Base-by-base conservation (phyloP, 2,113 vertebrate species). In the Microcebus ravelobensis region DNA sequence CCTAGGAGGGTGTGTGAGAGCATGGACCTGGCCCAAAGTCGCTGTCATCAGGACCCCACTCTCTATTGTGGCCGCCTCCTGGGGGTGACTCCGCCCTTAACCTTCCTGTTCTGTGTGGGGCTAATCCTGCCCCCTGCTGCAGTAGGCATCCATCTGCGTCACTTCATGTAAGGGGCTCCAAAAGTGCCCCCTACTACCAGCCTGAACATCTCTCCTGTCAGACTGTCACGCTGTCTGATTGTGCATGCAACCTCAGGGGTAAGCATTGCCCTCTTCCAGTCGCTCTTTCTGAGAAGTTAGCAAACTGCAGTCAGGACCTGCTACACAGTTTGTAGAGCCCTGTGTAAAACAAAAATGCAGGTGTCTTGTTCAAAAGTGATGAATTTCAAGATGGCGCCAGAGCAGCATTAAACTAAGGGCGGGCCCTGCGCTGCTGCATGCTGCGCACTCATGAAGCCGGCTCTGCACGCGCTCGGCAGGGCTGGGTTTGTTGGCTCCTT, bases 311-410 rank as follows among this genome's bases (percentile, higher is more conserved):
- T 52, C 52, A 95, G 36, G 31, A 50, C 18, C 34, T 59, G 59
- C 59, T 65, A 36, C 3, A 7, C 65, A 8, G 83, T 83, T 67
- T 68, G 55, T 12, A 29, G 48, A 59, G 10, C 42, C 13, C 31
- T 11, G n/a, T 39, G 90, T 15, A 48, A 81, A 57, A 59, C 14
- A 79, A 23, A 50, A n/a, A 20, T 18, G 17, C 67, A 68, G 36
- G 4, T 2, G 87, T 90, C 79, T 63, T 36, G 36, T 81, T 85
- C 7, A 70, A 82, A 92, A 55, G 23, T 70, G 11, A 55, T 21
- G 18, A 85, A 36, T 92, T 67, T 81, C 74, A 89, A 87, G 91
- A 81, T 9, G 9, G 27, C 36, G 83, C 63, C 21, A n/a, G 21
- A 4, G 20, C 34, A 92, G 50, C 36, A n/a, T 55, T 68, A 48